A percentile compares a stretch with the other conserved stretches of the same genome.
phyloP scores from a whole-genome alignment of 2,113 vertebrate species.

The Pitta sordida region DNA sequence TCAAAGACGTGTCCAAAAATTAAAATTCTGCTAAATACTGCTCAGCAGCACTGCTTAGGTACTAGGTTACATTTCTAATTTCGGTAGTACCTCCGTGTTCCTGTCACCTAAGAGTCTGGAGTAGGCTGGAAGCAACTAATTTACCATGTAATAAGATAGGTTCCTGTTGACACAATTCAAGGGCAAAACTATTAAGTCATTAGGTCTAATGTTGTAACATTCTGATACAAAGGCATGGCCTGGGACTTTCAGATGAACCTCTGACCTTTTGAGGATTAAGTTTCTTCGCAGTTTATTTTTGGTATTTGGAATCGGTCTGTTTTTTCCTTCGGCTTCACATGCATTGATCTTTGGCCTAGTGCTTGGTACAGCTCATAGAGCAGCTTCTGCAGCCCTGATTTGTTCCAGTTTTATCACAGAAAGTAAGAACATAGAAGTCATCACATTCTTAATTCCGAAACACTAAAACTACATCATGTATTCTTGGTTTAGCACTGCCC shows the following conservation, averaged over 20 bases:
- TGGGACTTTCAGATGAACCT: conserved; percentile 36
- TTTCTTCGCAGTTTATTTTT: conserved; percentile 57
- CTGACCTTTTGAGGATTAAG: conserved; percentile 59
- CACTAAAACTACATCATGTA: rapidly evolving
- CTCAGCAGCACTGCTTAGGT: not conserved
- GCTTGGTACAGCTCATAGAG: not conserved
- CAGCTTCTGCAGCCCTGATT: not conserved
- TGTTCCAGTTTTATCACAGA: not conserved
- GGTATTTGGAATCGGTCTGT: not conserved
- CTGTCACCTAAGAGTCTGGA: not conserved
- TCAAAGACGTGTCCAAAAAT: not conserved
- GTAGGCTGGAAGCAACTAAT: conserved; percentile 45
- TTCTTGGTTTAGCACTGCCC: not conserved
- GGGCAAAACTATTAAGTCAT: conserved; percentile 60
- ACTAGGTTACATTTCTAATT: not conserved
- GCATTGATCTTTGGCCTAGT: not conserved
- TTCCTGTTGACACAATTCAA: conserved; percentile 55
- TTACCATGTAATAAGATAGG: conserved; percentile 59
- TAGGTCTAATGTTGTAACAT: conserved; percentile 59
- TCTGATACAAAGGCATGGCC: conserved; percentile 37
- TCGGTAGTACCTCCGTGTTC: not conserved
- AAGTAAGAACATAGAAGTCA: not conserved
- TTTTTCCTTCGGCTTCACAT: not conserved
- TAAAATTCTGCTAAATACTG: not conserved
- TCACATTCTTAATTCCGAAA: not conserved